These are phyloP conservation scores for Anas platyrhynchos DNA, from an alignment of 2,113 vertebrate genomes.

Conservation along the genomic window DNA sequence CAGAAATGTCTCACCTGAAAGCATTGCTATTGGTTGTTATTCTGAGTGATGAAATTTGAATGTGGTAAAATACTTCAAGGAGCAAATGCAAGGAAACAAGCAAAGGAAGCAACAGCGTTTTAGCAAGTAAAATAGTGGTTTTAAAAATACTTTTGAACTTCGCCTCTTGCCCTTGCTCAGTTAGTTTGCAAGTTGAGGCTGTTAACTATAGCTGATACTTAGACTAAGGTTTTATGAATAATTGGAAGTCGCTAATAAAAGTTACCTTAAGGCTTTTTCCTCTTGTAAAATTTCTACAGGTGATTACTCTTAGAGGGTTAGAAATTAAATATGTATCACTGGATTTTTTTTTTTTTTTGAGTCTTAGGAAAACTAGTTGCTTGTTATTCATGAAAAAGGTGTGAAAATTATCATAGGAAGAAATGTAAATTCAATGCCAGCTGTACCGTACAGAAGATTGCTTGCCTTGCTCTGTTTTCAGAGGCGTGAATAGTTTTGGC, in stretches of 20 bases:
- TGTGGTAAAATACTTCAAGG: neutral
- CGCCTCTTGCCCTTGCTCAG: neutral
- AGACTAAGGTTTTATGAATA: neutral
- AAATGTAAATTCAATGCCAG: slow-evolving; percentile 1
- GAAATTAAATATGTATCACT: neutral
- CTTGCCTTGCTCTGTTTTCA: too few relatives aligned
- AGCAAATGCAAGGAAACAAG: neutral
- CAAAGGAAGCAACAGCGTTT: neutral
- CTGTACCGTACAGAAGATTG: neutral
- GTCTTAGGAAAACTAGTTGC: neutral
- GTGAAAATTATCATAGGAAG: slow-evolving; percentile 16
- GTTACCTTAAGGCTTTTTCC: neutral
- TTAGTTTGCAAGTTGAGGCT: neutral
- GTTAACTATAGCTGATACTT: neutral
- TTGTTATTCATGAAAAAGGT: neutral
- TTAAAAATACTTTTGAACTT: slow-evolving; percentile 7
- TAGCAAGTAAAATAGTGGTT: neutral
- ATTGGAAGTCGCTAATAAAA: neutral
- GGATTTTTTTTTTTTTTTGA: neutral
- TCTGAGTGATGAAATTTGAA: neutral
- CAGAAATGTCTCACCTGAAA: neutral
- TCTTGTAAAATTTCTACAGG: neutral
- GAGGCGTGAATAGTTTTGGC: too few relatives aligned
- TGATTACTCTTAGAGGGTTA: neutral
- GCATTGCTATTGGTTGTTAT: neutral